Conservation (phyloP, 2,888 invertebrate species). For the Pristionchus fissidentatus region DNA sequence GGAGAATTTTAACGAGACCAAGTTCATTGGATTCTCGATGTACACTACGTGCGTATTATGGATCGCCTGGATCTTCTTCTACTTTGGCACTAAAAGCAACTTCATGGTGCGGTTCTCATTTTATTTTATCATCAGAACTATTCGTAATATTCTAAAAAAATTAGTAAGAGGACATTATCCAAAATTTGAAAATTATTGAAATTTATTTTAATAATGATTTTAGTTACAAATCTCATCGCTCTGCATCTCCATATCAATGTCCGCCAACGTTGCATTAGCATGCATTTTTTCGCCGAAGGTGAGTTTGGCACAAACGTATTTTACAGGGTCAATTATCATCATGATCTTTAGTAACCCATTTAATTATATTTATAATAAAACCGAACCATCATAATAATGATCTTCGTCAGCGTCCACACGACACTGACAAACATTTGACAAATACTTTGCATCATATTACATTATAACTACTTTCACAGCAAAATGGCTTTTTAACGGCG, state of each 20-base stretch:
- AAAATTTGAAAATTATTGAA: neutral
- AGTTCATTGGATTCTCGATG: conserved; percentile 83
- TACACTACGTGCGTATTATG: conserved; percentile 85
- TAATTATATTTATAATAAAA: too few relatives aligned
- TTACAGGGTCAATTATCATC: too few relatives aligned
- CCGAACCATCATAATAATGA: neutral
- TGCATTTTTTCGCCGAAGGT: conserved; percentile 83
- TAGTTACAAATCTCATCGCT: conserved; percentile 84
- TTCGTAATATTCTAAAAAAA: too few relatives aligned
- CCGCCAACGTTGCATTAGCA: conserved; percentile 83
- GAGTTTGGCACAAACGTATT: too few relatives aligned
- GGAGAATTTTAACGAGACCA: conserved; percentile 79
- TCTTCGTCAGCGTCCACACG: neutral
- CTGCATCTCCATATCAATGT: conserved; percentile 83
- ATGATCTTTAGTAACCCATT: too few relatives aligned
- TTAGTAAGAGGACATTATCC: too few relatives aligned
- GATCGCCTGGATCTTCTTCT: conserved; percentile 86
- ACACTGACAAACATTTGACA: neutral
- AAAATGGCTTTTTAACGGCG: too few relatives aligned
- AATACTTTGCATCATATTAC: neutral
- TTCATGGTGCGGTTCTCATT: conserved; percentile 82
- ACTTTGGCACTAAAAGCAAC: conserved; percentile 86
- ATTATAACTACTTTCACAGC: neutral
- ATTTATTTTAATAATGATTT: conserved; percentile 42
- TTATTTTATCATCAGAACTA: neutral